Conservation (phyloP, 2,113 vertebrate genomes). For the Cebidichthys violaceus region DNA sequence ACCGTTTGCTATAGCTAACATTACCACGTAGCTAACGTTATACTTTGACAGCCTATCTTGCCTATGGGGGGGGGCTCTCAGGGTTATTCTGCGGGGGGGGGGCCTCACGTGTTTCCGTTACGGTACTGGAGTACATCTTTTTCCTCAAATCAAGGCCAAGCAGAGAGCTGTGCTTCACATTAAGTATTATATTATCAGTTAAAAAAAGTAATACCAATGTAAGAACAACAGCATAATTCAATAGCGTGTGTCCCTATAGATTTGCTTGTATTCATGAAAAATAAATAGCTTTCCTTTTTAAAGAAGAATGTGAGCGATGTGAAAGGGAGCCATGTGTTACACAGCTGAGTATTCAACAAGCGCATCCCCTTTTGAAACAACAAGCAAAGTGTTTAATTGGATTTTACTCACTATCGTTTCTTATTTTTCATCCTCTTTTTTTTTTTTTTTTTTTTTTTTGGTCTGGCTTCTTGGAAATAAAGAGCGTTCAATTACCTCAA, state of each 20-base stretch:
- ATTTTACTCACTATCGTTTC: conserved; percentile 34
- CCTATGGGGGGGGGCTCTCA: no score
- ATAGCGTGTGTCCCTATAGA: neutral
- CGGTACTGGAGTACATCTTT: no score
- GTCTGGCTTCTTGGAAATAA: conserved; percentile 31
- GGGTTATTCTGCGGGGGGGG: no score
- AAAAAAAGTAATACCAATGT: neutral
- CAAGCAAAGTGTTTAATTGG: conserved; percentile 55
- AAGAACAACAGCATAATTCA: neutral
- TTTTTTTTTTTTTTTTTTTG: no score
- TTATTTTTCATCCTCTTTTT: conserved; percentile 16
- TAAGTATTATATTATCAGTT: neutral
- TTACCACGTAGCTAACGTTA: no score
- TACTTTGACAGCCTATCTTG: no score
- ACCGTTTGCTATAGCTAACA: no score
- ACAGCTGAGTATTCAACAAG: conserved; percentile 12
- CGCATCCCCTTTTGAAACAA: conserved; percentile 18
- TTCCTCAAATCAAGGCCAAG: neutral
- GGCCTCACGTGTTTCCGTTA: no score
- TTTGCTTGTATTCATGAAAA: neutral
- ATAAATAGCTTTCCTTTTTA: neutral
- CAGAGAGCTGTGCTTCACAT: neutral
- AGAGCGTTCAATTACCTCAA: conserved; percentile 43
- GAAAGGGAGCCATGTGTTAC: neutral
- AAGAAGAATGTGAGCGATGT: neutral